Evolutionary conservation across 2,797 vertebrate genomes (phyloP).

Genomic region (Zenarchopterus dispar): DNA sequence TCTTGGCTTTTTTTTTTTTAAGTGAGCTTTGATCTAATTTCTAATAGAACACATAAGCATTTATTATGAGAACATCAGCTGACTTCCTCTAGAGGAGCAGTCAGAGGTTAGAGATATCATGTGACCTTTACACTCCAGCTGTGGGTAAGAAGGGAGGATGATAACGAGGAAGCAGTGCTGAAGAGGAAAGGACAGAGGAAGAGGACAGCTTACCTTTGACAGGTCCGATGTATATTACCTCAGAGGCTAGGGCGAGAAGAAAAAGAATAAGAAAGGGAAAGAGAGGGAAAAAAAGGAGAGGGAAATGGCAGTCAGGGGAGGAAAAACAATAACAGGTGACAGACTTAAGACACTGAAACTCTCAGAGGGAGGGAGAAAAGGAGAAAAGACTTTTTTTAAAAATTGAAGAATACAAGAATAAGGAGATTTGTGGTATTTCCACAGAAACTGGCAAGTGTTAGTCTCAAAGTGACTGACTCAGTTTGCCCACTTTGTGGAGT

Average conservation of each 20-base stretch:
- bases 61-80: constrained; percentile 70
- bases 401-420: constrained; percentile 43
- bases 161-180: constrained; percentile 64
- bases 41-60: constrained; percentile 57
- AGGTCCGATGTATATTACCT: constrained; percentile 99
- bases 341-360: constrained; percentile 67
- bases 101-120: constrained; percentile 68
- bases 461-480: constrained; percentile 63
- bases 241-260: constrained; percentile 92
- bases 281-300: constrained; percentile 48
- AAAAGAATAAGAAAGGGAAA: constrained; percentile 61
- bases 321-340: constrained; percentile 68
- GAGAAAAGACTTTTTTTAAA: constrained; percentile 22
- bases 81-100: constrained; percentile 54
- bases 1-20: not conserved
- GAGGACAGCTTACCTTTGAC: constrained; percentile 96
- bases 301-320: constrained; percentile 35
- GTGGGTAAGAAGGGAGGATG: constrained; percentile 27
- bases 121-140: constrained; percentile 66
- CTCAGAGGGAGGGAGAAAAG: constrained; percentile 29
- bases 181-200: constrained; percentile 71
- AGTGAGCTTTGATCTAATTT: constrained; percentile 46
- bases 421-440: constrained; percentile 54
- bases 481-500: constrained; percentile 49
- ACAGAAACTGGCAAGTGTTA: constrained; percentile 39